Evolutionary conservation across 2,113 vertebrate genomes (phyloP), one percentile per base, ranked within the genome.

Genomic region (Hippocampus barbouri): DNA sequence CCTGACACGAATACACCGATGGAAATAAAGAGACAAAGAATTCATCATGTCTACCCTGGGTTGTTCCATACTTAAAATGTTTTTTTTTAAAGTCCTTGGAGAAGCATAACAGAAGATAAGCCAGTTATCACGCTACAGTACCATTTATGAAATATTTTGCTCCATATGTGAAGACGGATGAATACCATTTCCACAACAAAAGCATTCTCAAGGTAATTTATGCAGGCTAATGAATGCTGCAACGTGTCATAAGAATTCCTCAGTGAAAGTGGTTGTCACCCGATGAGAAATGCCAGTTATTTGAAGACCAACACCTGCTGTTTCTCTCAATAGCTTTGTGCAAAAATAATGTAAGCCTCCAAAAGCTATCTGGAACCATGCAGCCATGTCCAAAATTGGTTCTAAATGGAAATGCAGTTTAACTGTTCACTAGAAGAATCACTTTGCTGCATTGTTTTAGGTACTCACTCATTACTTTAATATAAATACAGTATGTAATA

Each of bases 241-340:
- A 71, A 80, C 70, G 73, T 57, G 66, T 75, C 79, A 79, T 76
- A 66, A 76, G 71, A 56, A 23, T 65, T 72, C 66, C 71, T 69
- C 68, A 68, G 69, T 57, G 79, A 83, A 77, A 71, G 72, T 68
- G 53, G 66, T 53, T 77, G 67, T 77, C 79, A 64, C 67, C 69
- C 73, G 60, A 81, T 81, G 75, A 85, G 73, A 71, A 77, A 82
- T 70, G 74, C 27, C 66, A 77, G 74, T 78, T 83, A 81, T 87
- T 74, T 53, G 72, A 79, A 78, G 77, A 76, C 73, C 80, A 86
- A 87, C 81, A 85, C 78, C 78, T 85, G 79, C 79, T 73, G 69
- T 71, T 62, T 62, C 53, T 69, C 56, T 40, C 41, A 4, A 57
- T 51, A 61, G 45, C 30, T 64, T 23, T 45, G 62, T 57, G 61